Percentiles rank a stretch among this genome's conserved stretches.
Evolutionary conservation across 1,140 invertebrate species (phyloP).

Genomic region (Himalopsyche phryganea): DNA sequence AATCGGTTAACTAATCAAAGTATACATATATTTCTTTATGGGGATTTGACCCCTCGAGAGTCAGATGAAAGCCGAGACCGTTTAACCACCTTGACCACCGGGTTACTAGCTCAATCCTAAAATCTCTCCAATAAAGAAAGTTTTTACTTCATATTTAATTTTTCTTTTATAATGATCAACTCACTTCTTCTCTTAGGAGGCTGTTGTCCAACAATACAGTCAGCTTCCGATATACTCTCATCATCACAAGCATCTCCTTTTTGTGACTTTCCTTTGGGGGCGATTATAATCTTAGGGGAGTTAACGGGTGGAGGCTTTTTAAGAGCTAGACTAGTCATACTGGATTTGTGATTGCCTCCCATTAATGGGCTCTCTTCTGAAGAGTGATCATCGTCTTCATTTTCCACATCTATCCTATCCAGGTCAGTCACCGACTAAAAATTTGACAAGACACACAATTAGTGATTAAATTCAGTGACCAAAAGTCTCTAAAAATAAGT

Average conservation of each 20-base stretch:
- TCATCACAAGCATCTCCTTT: not conserved
- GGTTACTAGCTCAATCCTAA: too few species aligned
- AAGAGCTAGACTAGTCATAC: not conserved
- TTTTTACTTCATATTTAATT: too few species aligned
- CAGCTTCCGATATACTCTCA: conserved; percentile 6
- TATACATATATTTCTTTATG: too few species aligned
- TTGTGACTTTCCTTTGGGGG: not conserved
- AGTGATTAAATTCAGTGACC: too few species aligned
- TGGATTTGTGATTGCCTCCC: conserved; percentile 37
- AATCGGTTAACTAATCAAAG: too few species aligned
- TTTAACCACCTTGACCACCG: too few species aligned
- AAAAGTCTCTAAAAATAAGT: too few species aligned
- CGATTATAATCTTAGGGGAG: conserved; percentile 4
- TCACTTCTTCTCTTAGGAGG: conserved; percentile 23
- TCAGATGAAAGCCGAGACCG: too few species aligned
- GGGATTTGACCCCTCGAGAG: too few species aligned
- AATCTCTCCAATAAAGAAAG: too few species aligned
- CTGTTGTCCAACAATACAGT: conserved; percentile 10
- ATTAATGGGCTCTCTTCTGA: conserved; percentile 49
- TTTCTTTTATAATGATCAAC: too few species aligned
- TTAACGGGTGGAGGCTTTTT: conserved; percentile 7
- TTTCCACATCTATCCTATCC: conserved; percentile 35
- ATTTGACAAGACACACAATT: too few species aligned
- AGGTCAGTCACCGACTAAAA: conserved; percentile 34
- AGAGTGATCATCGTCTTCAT: conserved; percentile 42